phyloP scores from a whole-genome alignment of 2,113 vertebrate genomes.

The Catharus minimus region DNA sequence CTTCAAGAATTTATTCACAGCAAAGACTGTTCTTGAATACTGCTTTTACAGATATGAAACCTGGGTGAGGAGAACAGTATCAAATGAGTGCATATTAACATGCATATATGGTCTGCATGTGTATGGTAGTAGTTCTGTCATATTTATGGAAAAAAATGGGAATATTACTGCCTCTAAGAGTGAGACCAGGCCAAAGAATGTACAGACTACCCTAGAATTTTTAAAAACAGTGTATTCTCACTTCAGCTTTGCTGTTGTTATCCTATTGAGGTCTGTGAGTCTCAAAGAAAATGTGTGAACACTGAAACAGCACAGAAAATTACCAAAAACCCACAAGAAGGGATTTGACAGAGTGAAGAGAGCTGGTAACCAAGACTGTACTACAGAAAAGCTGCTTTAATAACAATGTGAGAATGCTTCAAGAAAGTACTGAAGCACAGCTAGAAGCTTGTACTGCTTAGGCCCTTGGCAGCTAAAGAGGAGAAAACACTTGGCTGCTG shows the following conservation, averaged over 20 bases:
- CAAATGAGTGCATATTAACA: background rate
- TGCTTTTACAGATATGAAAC: background rate
- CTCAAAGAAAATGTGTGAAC: background rate
- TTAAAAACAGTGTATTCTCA: background rate
- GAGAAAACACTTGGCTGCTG: constrained; percentile 17
- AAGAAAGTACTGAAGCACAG: background rate
- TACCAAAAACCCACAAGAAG: background rate
- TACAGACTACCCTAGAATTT: background rate
- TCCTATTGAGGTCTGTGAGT: background rate
- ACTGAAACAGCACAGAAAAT: background rate
- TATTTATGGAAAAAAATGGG: background rate
- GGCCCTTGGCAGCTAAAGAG: background rate
- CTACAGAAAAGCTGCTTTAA: background rate
- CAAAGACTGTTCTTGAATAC: background rate
- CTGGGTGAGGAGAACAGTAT: background rate
- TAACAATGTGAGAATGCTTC: background rate
- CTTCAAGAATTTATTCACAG: background rate
- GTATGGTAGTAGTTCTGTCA: background rate
- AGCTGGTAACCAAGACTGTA: background rate
- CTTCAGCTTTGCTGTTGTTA: background rate
- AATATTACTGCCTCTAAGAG: background rate
- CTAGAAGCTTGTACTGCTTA: background rate
- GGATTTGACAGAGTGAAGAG: background rate
- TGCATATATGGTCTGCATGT: background rate
- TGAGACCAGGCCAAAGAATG: background rate